These are phyloP conservation scores for Drosophila ercepeae DNA, from an alignment of 1,140 invertebrate genomes.

Conservation along the genomic window DNA sequence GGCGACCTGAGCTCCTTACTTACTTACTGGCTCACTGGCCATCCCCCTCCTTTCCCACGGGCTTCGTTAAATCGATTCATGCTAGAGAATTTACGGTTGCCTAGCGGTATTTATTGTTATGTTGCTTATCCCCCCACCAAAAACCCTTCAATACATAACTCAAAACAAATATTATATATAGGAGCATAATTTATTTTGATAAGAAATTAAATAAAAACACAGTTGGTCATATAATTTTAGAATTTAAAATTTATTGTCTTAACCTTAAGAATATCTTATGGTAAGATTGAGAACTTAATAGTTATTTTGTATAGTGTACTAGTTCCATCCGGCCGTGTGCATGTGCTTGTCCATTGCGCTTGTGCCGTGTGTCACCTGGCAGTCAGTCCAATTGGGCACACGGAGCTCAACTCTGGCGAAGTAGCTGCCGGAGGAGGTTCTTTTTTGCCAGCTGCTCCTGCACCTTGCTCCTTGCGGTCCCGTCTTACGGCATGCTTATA, in stretches of 20 bases:
- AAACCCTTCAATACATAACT: constrained; percentile 6
- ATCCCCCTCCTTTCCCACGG: constrained; percentile 19
- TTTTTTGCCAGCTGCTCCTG: constrained; percentile 12
- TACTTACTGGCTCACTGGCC: not conserved
- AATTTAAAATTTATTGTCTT: too few relatives aligned
- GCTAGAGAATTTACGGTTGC: constrained; percentile 78
- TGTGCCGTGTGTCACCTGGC: constrained; percentile 49
- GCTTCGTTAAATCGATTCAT: constrained; percentile 80
- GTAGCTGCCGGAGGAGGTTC: constrained; percentile 34
- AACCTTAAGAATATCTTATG: too few relatives aligned
- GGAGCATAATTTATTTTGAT: too few relatives aligned
- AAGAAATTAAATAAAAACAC: too few relatives aligned
- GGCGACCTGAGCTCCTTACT: constrained; percentile 10
- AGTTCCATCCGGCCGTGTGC: constrained; percentile 12
- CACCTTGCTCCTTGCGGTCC: constrained; percentile 35
- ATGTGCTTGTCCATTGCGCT: constrained; percentile 50
- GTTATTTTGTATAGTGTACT: not conserved
- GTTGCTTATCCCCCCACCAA: constrained; percentile 28
- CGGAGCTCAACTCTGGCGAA: constrained; percentile 22
- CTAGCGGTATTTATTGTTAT: constrained; percentile 82
- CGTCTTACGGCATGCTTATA: constrained; percentile 63
- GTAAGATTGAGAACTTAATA: too few relatives aligned
- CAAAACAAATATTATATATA: too few relatives aligned
- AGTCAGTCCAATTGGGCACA: constrained; percentile 73
- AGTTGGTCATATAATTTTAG: too few relatives aligned